Evolutionary conservation across 2,888 invertebrate genomes (phyloP).

Genomic region (Sarcophaga caerulescens): DNA sequence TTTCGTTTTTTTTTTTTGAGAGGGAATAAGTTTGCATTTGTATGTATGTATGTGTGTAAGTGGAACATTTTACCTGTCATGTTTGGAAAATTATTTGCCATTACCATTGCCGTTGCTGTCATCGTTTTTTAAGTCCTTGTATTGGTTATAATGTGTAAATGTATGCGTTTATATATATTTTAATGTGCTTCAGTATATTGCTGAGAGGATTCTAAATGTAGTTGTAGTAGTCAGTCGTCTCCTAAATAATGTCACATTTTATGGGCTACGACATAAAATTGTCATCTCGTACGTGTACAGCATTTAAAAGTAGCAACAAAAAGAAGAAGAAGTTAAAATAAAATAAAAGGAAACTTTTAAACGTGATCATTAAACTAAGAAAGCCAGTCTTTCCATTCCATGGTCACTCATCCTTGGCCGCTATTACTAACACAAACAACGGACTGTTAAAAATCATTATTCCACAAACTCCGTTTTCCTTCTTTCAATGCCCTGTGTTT

Average conservation of each 20-base stretch:
- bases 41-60: neutral
- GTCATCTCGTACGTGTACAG: conserved; percentile 47
- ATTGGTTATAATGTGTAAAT: neutral
- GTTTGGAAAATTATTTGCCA: conserved; percentile 4
- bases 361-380: conserved; percentile 42
- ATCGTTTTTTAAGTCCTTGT: neutral
- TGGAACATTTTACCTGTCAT: conserved; percentile 34
- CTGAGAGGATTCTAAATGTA: conserved; percentile 18
- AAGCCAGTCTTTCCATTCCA: neutral
- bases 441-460: neutral
- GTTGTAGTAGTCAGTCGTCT: conserved; percentile 26
- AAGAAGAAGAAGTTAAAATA: conserved; percentile 1
- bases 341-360: neutral
- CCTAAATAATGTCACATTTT: conserved; percentile 49
- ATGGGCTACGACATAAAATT: conserved; percentile 56
- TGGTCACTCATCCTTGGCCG: neutral
- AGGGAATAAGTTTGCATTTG: neutral
- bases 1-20: neutral
- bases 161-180: neutral
- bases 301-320: conserved; percentile 30
- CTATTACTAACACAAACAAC: neutral
- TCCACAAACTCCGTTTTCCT: neutral
- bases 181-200: neutral
- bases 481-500: neutral
- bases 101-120: neutral